A percentile compares a stretch with the other conserved stretches of the same genome.
Evolutionary conservation across 2,113 vertebrate species (phyloP).

Genomic region (Haemorhous mexicanus): DNA sequence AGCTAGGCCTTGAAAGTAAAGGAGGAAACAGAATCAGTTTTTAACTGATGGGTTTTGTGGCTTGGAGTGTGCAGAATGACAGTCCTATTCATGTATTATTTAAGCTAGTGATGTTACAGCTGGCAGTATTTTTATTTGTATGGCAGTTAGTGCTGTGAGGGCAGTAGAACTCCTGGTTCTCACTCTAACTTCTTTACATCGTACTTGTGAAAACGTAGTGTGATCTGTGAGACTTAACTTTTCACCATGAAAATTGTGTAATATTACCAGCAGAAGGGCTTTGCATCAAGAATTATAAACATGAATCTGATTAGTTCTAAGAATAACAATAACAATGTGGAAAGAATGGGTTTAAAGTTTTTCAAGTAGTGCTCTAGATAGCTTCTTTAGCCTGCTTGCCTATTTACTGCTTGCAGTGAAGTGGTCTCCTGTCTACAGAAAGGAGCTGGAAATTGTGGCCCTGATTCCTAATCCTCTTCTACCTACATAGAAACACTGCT

Average conservation of each 20-base stretch:
- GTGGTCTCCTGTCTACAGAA: neutral
- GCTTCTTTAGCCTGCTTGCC: neutral
- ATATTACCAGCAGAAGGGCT: neutral
- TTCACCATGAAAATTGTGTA: neutral
- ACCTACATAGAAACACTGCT: neutral
- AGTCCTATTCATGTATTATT: neutral
- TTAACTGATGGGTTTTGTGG: neutral
- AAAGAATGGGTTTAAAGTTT: neutral
- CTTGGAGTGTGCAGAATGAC: neutral
- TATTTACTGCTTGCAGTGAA: neutral
- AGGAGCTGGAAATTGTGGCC: neutral
- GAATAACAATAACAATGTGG: neutral
- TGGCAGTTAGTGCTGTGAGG: neutral
- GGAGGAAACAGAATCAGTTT: neutral
- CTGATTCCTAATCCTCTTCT: neutral
- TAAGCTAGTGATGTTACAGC: neutral
- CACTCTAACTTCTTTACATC: neutral
- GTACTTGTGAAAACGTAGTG: rapidly evolving
- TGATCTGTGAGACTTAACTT: neutral
- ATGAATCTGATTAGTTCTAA: neutral
- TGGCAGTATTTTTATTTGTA: neutral
- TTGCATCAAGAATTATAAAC: neutral
- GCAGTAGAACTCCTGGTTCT: neutral
- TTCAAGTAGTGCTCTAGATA: neutral
- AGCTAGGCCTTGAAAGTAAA: neutral